Base-by-base conservation (phyloP, 2,797 vertebrate species). In the Sciaenops ocellatus region DNA sequence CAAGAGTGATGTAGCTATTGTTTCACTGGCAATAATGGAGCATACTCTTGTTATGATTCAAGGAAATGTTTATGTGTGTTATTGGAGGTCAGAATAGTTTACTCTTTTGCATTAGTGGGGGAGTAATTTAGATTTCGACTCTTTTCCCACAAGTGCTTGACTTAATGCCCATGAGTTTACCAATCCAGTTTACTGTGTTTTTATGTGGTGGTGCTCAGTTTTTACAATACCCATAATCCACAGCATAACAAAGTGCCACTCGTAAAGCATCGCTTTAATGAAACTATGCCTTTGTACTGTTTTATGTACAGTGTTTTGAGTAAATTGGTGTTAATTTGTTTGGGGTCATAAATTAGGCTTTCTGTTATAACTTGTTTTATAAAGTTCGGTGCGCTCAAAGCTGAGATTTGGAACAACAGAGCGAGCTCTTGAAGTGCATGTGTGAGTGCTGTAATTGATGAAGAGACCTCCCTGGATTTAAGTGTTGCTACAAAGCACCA, bases 151-250 rank as follows among this genome's bases (percentile, higher is more conserved):
- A 87, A 89, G 62, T 61, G 54, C 76, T 84, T 83, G 81, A 75
- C 74, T 80, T 69, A 63, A 78, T 87, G 64, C 70, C 84, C 75
- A 51, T 6, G 63, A 82, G 74, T 89, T 90, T 79, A 84, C 85
- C 84, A 86, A 69, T 80, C 47, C 62, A 78, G 62, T 88, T 90
- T 73, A 79, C 69, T 77, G 59, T 79, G 76, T 86, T 87, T 90
- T 88, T 84, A 89, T 90, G 76, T 85, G 79, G 80, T 72, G 70
- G 70, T 80, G 84, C 80, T 90, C 70, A 74, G 63, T 85, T 92
- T 92, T 93, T 92, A 91, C 83, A 92, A 85, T 79, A 76, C 80
- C 85, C 76, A 80, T 89, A 91, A 90, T 89, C 87, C 80, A 55
- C 74, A 70, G 75, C 72, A 75, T 83, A 87, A 89, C 71, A 71